Evolutionary conservation across 2,797 vertebrate species (phyloP), one percentile per base, ranked within the genome.

Genomic region (Girardinus metallicus): DNA sequence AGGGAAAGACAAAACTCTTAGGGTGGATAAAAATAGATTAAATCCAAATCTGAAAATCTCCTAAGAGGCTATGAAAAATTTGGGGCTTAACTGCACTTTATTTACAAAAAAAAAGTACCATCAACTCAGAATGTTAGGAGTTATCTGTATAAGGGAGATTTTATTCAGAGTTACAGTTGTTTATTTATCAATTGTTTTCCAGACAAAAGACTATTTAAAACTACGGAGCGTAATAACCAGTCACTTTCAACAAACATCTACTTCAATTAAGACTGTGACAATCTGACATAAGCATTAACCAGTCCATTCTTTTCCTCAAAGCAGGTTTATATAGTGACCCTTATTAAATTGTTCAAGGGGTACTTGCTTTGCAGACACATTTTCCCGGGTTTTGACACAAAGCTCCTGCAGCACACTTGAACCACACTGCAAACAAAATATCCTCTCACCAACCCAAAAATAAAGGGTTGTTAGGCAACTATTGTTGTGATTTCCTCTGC

Each of bases 401-500:
- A 49, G 29, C 31, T 71, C 80, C n/a, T 44, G 34, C 74, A 71
- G 43, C 29, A 68, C 82, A 86, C 57, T 86, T 73, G 6, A 77
- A 86, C 44, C 55, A 76, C 68, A 80, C 66, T 76, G 15, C 79
- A 53, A 23, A 64, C 80, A 77, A 62, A 46, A 76, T 74, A 46
- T 60, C n/a, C 36, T 78, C 78, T 68, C 86, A 85, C 29, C 83
- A 89, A 75, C 71, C 75, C 74, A 71, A 79, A 53, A 66, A 51
- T 85, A 80, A 72, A 77, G 78, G 83, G 88, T 93, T 86, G 49
- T 94, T 92, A 90, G 81, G 86, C 83, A 85, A 88, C 92, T 86
- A 91, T 86, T 92, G 89, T 89, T 83, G 86, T 75, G 81, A 66
- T 90, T 74, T 86, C 87, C 81, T 91, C 89, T 93, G 93, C 93